Percentiles rank a stretch among this genome's conserved stretches.
phyloP scores from a whole-genome alignment of 37 sponge, comb jelly and placozoan species.

The Mnemiopsis leidyi region DNA sequence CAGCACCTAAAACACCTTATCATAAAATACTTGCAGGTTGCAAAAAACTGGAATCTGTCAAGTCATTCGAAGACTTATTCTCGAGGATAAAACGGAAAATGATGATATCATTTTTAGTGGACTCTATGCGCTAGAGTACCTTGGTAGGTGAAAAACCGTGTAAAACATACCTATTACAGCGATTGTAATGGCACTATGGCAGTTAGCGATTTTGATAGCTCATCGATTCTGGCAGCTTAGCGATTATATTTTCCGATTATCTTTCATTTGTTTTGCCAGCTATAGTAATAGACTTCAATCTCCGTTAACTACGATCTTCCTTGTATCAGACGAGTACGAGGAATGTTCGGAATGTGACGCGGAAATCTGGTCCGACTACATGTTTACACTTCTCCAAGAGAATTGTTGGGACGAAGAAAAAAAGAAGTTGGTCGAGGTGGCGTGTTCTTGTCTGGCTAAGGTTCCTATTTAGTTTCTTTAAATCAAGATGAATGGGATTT shows the following conservation, averaged over 20 bases:
- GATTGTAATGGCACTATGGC: too few species aligned
- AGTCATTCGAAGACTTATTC: neutral
- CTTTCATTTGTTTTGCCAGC: too few species aligned
- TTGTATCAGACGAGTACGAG: neutral
- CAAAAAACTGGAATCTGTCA: neutral
- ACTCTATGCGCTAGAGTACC: neutral
- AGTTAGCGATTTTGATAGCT: too few species aligned
- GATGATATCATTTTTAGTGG: neutral
- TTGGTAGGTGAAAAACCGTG: neutral
- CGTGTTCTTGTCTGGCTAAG: neutral
- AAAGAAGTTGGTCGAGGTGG: neutral
- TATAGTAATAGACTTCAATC: too few species aligned
- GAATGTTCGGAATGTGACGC: slow-evolving; percentile 1
- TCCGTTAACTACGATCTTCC: too few species aligned
- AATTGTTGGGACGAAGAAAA: neutral
- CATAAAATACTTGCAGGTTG: neutral
- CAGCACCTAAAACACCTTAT: too few species aligned
- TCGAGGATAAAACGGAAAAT: neutral
- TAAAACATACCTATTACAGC: neutral
- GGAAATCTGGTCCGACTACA: neutral
- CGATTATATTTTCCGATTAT: too few species aligned
- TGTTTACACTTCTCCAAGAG: neutral
- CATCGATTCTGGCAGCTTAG: too few species aligned
- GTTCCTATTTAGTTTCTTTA: too few species aligned
- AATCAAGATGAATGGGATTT: too few species aligned